Evolutionary conservation across 2,888 invertebrate species (phyloP).

Genomic region (Drosophila percnosoma): DNA sequence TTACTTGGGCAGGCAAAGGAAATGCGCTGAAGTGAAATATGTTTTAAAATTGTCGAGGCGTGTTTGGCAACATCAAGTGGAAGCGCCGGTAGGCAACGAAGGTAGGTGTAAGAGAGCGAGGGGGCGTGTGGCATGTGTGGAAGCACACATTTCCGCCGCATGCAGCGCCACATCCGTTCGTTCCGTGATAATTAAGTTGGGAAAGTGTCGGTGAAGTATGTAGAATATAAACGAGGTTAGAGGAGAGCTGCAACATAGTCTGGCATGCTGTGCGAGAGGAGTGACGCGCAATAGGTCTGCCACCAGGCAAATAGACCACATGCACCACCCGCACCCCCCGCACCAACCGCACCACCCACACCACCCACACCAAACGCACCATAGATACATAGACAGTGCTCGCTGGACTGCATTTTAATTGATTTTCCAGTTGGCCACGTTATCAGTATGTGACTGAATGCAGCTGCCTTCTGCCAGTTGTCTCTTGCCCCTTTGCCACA

Average conservation of each 20-base stretch:
- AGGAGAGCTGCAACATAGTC: background rate
- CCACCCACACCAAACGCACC: constrained; percentile 1
- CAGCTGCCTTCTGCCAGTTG: constrained; percentile 46
- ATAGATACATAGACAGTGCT: constrained; percentile 1
- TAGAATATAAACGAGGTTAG: background rate
- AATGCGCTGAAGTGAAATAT: constrained; percentile 71
- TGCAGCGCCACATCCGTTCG: constrained; percentile 74
- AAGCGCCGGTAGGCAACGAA: background rate
- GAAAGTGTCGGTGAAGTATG: background rate
- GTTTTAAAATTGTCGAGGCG: constrained; percentile 77
- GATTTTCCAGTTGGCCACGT: constrained; percentile 77
- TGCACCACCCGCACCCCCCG: constrained; percentile 9
- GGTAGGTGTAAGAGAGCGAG: background rate
- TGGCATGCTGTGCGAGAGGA: background rate
- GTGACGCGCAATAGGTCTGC: constrained; percentile 37
- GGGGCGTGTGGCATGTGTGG: constrained; percentile 18
- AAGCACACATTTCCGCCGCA: constrained; percentile 65
- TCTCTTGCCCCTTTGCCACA: background rate
- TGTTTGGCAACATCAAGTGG: constrained; percentile 66
- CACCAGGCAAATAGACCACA: constrained; percentile 13
- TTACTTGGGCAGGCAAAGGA: constrained; percentile 44
- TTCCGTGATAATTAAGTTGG: constrained; percentile 73
- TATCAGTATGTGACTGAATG: constrained; percentile 62
- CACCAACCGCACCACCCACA: background rate
- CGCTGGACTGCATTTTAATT: constrained; percentile 67